phyloP scores from a whole-genome alignment of 2,797 vertebrate species.

The Falco peregrinus region DNA sequence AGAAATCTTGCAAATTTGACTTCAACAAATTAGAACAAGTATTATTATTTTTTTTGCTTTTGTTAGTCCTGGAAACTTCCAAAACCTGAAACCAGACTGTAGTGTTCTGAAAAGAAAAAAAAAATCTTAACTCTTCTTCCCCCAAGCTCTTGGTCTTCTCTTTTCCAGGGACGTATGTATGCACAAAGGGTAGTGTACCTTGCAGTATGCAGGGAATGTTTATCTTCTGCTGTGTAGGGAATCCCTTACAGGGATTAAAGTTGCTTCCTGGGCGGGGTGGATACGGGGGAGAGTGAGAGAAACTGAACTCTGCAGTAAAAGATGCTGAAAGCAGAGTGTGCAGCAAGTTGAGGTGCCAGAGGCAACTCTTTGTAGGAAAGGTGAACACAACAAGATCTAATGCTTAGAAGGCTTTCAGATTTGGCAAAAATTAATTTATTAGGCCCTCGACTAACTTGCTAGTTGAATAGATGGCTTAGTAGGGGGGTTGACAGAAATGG shows the following conservation, averaged over 20 bases:
- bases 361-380: background rate
- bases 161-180: fast-evolving
- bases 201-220: background rate
- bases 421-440: background rate
- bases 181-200: background rate
- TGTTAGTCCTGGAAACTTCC: background rate
- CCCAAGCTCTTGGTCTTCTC: background rate
- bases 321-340: background rate
- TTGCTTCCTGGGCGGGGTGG: background rate
- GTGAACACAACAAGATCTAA: background rate
- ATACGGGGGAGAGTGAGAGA: background rate
- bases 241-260: background rate
- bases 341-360: background rate
- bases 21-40: background rate
- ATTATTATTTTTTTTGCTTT: background rate
- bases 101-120: background rate
- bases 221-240: background rate
- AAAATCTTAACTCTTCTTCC: background rate
- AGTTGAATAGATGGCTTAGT: background rate
- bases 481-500: background rate
- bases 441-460: background rate
- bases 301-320: background rate
- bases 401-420: background rate
- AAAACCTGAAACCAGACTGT: background rate
- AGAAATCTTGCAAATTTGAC: background rate